These are phyloP conservation scores for Mayetiola destructor DNA, from an alignment of 2,888 invertebrate species.

Conservation along the genomic window DNA sequence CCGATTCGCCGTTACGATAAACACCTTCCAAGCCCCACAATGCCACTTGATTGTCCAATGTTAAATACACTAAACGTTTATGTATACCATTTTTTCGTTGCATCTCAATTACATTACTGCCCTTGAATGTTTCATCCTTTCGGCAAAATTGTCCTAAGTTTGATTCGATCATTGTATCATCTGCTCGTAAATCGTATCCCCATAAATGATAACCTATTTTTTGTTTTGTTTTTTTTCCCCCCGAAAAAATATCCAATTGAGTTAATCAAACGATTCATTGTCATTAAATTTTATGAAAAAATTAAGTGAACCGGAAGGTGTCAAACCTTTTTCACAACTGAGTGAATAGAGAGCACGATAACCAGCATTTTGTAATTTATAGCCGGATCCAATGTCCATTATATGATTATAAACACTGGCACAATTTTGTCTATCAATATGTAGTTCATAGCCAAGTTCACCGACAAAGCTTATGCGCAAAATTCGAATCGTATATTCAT, in stretches of 20 bases:
- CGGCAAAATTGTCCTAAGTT: conserved; percentile 67
- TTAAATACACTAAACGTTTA: conserved; percentile 60
- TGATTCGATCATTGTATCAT: conserved; percentile 79
- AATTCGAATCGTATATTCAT: conserved; percentile 38
- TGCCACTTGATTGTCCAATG: conserved; percentile 54
- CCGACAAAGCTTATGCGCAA: conserved; percentile 76
- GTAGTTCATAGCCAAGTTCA: conserved; percentile 79
- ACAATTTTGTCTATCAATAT: conserved; percentile 44
- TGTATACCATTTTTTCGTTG: conserved; percentile 50
- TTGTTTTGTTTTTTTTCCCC: no score
- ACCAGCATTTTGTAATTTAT: conserved; percentile 62
- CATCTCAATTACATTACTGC: conserved; percentile 54
- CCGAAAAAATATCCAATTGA: no score
- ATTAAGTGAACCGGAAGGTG: not conserved
- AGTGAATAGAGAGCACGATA: conserved; percentile 74
- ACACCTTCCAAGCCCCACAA: conserved; percentile 76
- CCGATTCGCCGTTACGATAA: conserved; percentile 57
- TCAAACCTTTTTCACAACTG: conserved; percentile 72
- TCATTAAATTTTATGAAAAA: no score
- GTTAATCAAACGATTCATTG: no score
- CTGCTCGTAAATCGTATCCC: conserved; percentile 66
- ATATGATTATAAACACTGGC: conserved; percentile 19
- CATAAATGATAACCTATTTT: conserved; percentile 63
- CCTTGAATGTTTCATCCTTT: conserved; percentile 59
- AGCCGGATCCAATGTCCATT: conserved; percentile 37